Evolutionary conservation across 1,140 invertebrate species (phyloP).

Genomic region (Archivesica marissinica): DNA sequence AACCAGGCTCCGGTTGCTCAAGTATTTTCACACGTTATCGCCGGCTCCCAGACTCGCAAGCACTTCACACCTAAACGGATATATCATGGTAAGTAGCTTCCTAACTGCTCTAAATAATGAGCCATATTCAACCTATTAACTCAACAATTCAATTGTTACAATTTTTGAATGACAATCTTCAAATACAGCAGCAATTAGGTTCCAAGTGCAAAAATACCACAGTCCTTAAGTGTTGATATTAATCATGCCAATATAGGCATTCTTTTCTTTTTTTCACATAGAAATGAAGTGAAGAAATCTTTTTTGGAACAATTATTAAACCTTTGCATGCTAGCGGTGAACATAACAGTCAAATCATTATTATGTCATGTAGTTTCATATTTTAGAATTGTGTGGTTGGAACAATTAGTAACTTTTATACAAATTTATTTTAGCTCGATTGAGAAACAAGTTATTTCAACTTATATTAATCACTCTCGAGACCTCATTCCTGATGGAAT

Average conservation of each 20-base stretch:
- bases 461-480: too few relatives aligned
- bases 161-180: slow-evolving; percentile 48
- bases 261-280: slow-evolving; percentile 26
- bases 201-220: slow-evolving; percentile 23
- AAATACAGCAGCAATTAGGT: slow-evolving; percentile 37
- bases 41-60: not conserved
- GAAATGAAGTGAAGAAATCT: not conserved
- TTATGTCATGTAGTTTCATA: too few relatives aligned
- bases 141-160: slow-evolving; percentile 52
- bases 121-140: slow-evolving; percentile 54
- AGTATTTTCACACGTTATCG: slow-evolving; percentile 56
- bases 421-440: too few relatives aligned
- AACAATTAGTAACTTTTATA: too few relatives aligned
- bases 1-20: not conserved
- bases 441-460: too few relatives aligned
- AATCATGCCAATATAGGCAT: slow-evolving; percentile 13
- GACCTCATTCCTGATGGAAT: too few relatives aligned
- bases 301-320: slow-evolving; percentile 12
- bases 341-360: too few relatives aligned
- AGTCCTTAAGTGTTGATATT: slow-evolving; percentile 24
- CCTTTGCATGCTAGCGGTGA: too few relatives aligned
- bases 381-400: too few relatives aligned
- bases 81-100: slow-evolving; percentile 39
- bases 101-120: slow-evolving; percentile 57
- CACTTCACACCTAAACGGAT: slow-evolving; percentile 59